phyloP scores from a whole-genome alignment of 2,797 vertebrate species.

The Vireo griseus region DNA sequence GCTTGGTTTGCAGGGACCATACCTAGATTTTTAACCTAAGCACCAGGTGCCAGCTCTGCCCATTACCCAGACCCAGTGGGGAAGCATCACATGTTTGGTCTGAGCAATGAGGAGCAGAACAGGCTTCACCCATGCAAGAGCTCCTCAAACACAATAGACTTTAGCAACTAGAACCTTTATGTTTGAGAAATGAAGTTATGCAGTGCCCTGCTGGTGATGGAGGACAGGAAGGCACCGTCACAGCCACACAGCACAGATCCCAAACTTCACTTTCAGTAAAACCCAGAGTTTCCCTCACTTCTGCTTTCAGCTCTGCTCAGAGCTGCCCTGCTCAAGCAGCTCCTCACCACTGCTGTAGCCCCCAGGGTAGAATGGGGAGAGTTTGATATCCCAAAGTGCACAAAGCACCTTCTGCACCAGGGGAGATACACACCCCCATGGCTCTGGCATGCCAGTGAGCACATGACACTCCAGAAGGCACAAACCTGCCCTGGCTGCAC shows the following conservation, averaged over 20 bases:
- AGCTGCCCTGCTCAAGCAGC: not conserved
- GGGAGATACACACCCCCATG: fast-evolving
- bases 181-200: not conserved
- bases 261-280: not conserved
- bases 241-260: fast-evolving
- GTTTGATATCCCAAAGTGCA: fast-evolving
- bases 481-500: not conserved
- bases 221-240: not conserved
- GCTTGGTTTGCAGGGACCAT: not conserved
- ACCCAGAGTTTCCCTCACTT: not conserved
- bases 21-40: not conserved
- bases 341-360: not conserved
- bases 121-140: not conserved
- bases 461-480: not conserved
- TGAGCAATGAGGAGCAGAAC: not conserved
- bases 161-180: not conserved
- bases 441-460: fast-evolving
- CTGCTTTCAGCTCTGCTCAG: not conserved
- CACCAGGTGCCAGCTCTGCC: not conserved
- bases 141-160: not conserved
- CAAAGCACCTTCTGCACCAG: not conserved
- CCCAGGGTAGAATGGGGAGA: fast-evolving
- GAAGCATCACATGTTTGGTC: fast-evolving
- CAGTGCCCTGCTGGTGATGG: not conserved
- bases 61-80: not conserved